Conservation (phyloP, 2,113 vertebrate genomes). For the Cyphomyrus discorhynchus region DNA sequence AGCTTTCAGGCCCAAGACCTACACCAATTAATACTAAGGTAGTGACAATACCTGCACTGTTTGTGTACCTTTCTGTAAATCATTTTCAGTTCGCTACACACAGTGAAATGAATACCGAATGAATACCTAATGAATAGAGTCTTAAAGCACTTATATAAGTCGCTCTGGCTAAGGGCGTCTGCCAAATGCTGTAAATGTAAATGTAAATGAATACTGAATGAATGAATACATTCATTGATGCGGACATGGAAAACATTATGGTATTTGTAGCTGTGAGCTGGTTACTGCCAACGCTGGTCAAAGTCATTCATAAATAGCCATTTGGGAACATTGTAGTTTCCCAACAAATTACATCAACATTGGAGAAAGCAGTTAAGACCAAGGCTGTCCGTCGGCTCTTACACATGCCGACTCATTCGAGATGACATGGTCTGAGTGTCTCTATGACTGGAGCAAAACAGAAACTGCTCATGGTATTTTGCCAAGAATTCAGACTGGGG, state of each 20-base stretch:
- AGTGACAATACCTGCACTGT: not conserved
- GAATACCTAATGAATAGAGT: no score
- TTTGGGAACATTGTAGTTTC: not conserved
- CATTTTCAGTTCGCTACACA: not conserved
- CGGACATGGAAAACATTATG: not conserved
- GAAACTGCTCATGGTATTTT: not conserved
- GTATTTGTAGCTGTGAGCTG: no score
- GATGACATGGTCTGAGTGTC: not conserved
- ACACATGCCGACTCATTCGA: not conserved
- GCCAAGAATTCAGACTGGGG: not conserved
- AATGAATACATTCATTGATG: no score
- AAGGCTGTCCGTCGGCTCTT: not conserved
- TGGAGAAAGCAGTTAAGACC: not conserved
- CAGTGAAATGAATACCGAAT: not conserved
- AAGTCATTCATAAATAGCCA: no score
- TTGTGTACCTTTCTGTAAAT: not conserved
- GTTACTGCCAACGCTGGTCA: no score
- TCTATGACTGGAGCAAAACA: not conserved
- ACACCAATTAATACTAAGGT: not conserved
- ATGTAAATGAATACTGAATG: not conserved
- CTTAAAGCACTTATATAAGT: no score
- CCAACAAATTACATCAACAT: not conserved
- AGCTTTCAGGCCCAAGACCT: not conserved
- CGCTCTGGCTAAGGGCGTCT: no score
- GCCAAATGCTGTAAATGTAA: no score